Evolutionary conservation across 2,888 invertebrate genomes (phyloP).

Genomic region (Perithous albicinctus): DNA sequence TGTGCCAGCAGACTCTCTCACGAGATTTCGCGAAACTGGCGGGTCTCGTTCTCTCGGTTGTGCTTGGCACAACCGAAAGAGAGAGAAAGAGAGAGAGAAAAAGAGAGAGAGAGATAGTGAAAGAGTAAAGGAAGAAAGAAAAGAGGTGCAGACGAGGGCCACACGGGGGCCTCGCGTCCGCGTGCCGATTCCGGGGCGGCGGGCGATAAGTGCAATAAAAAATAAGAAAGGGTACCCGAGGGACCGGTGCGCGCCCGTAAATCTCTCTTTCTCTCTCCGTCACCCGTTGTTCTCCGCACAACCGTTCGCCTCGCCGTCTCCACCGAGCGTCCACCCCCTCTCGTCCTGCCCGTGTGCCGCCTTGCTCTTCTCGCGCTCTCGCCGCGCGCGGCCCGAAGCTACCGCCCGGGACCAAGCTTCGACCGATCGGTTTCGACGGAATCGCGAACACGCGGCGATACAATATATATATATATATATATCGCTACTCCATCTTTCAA

Average conservation of each 20-base stretch:
- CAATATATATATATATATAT: constrained; percentile 23
- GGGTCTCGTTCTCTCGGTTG: constrained; percentile 42
- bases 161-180: constrained; percentile 57
- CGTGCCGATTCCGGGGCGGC: constrained; percentile 70
- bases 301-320: constrained; percentile 52
- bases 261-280: constrained; percentile 74
- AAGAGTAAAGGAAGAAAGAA: constrained; percentile 53
- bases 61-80: constrained; percentile 50
- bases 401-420: constrained; percentile 16
- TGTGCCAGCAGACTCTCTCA: constrained; percentile 65
- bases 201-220: constrained; percentile 71
- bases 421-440: constrained; percentile 45
- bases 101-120: constrained; percentile 63
- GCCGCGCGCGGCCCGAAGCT: not conserved
- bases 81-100: constrained; percentile 65
- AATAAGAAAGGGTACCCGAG: constrained; percentile 72
- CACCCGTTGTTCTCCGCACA: constrained; percentile 68
- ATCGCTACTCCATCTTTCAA: constrained; percentile 1
- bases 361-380: not conserved
- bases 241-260: constrained; percentile 80
- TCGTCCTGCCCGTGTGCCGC: constrained; percentile 2
- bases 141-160: constrained; percentile 39
- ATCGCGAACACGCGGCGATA: constrained; percentile 24
- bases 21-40: constrained; percentile 69
- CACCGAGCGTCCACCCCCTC: constrained; percentile 36